Conservation (phyloP, 2,113 vertebrate species). For the Delphinus delphis region DNA sequence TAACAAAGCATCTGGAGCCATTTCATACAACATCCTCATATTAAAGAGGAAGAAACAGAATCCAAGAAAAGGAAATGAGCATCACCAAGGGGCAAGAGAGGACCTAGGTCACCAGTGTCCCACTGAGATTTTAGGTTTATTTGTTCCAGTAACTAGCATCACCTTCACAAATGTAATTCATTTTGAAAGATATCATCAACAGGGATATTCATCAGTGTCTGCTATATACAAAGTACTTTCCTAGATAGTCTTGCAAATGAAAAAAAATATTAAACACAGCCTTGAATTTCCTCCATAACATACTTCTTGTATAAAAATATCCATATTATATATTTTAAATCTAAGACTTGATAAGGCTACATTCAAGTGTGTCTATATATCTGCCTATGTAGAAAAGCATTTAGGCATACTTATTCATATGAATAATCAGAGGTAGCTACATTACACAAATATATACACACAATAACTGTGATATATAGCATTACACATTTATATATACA, state of each 20-base stretch:
- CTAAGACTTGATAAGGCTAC: conserved; percentile 7
- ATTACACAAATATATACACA: neutral
- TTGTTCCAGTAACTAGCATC: neutral
- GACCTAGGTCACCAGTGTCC: neutral
- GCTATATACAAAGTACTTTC: neutral
- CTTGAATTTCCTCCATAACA: conserved; percentile 39
- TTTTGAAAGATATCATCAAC: neutral
- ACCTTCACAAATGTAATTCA: neutral
- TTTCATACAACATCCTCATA: neutral
- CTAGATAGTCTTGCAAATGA: conserved; percentile 29
- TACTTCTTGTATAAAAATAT: conserved; percentile 51
- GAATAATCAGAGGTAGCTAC: neutral
- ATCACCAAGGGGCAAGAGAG: neutral
- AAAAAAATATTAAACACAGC: neutral
- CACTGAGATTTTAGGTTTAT: neutral
- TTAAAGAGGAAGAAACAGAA: neutral
- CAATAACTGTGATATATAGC: neutral
- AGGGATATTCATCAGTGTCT: neutral
- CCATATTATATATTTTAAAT: conserved; percentile 34
- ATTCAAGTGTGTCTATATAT: neutral
- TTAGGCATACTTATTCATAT: neutral
- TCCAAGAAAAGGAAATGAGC: neutral
- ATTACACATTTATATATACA: neutral
- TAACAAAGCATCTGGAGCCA: neutral
- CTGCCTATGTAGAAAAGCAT: neutral